These are phyloP conservation scores for Tauraco hartlaubi DNA, from an alignment of 2,797 vertebrate species.

Conservation along the genomic window DNA sequence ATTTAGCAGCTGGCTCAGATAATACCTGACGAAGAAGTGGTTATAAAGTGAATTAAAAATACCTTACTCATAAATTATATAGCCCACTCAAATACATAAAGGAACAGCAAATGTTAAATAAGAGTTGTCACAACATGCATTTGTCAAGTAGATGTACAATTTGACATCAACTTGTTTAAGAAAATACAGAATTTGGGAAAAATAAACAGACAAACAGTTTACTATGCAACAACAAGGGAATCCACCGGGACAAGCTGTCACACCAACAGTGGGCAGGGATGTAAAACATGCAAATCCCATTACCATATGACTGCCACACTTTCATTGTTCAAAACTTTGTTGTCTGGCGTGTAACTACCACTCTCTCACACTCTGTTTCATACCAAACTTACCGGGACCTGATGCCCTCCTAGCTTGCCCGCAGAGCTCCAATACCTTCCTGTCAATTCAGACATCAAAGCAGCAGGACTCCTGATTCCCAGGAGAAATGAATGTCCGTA, in stretches of 20 bases:
- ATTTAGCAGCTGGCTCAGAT: not conserved
- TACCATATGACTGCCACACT: not conserved
- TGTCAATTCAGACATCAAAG: not conserved
- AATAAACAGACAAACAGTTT: not conserved
- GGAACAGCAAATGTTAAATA: not conserved
- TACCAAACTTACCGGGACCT: not conserved
- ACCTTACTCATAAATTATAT: not conserved
- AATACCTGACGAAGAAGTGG: not conserved
- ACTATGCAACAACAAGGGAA: not conserved
- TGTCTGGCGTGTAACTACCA: not conserved
- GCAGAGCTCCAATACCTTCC: not conserved
- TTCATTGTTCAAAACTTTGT: not conserved
- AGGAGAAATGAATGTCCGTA: not conserved
- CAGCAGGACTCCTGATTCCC: accelerated
- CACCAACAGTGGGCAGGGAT: not conserved
- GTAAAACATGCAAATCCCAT: not conserved
- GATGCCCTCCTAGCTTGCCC: not conserved
- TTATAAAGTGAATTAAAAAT: constrained; percentile 1
- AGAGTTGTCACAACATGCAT: not conserved
- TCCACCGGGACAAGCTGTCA: not conserved
- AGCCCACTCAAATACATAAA: not conserved
- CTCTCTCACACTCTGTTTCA: not conserved
- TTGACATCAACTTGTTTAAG: not conserved
- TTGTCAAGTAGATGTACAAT: not conserved
- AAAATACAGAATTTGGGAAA: not conserved